Base-by-base conservation (phyloP, 2,113 vertebrate species). In the Salvator merianae region DNA sequence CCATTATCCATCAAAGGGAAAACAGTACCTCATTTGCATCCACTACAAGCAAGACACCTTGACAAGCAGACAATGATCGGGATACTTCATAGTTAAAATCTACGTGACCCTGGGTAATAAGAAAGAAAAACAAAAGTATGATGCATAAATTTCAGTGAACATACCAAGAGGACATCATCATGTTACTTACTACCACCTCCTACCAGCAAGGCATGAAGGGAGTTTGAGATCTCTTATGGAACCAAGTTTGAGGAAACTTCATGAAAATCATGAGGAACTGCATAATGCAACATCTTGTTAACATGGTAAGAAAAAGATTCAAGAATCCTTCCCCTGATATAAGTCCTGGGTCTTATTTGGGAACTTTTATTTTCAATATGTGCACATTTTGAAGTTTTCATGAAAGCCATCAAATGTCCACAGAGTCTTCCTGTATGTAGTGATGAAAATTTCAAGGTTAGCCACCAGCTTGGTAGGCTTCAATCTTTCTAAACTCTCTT, bases 51-150 rank as follows among this genome's bases (percentile, higher is more conserved):
- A 99, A 93, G 86, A 99, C 99, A 50, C 99, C 98, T 87, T 99
- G 99, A 87, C 98, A 99, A 10, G 99, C 99, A 62, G 98, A 98
- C 1, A 99, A 95, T 0, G 98, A 99, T 14, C 99, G 95, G 16
- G 98, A 98, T 0, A 99, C 98, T 93, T 99, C 98, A 88, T 99
- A 99, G 93, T 95, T 99, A 95, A 99, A 99, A 96, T 99, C 98
- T 66, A 99, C 98, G 0, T 99, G 98, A 80, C 99, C 99, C 99
- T 99, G 85, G 10, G 36, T 55, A 88, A 28, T 79, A 88, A 28
- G 93, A 92, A 32, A 88, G 22, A 4, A 71, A 13, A 55, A 55
- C 53, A 87, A 77, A 75, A 0, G 43, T 9, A 3, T 30, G 4
- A 63, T 47, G 5, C 32, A 73, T 18, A 14, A 28, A 77, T 40